phyloP scores from a whole-genome alignment of 2,113 vertebrate species.

The Gymnarchus niloticus region DNA sequence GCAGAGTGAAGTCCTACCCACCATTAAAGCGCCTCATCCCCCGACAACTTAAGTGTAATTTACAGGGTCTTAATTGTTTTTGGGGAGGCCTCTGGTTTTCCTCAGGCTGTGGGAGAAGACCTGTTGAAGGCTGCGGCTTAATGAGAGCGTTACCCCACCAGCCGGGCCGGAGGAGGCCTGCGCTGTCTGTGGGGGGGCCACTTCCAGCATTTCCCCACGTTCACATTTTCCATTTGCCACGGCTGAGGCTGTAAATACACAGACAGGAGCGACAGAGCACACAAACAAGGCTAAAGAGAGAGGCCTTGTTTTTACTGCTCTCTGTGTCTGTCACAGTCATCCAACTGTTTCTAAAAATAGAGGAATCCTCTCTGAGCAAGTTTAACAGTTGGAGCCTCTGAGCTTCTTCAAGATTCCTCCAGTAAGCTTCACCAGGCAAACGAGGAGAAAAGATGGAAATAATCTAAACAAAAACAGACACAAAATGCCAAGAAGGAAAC shows the following conservation, averaged over 20 bases:
- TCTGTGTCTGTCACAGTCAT: neutral
- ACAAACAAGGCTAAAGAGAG: constrained; percentile 6
- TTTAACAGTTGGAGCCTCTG: neutral
- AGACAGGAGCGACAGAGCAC: neutral
- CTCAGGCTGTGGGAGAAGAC: neutral
- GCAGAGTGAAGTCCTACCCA: neutral
- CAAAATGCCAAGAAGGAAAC: neutral
- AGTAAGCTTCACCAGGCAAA: too few species aligned
- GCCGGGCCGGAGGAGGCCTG: neutral
- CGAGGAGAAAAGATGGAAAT: neutral
- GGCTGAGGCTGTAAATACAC: neutral
- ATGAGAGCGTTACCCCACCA: neutral
- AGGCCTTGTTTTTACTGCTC: neutral
- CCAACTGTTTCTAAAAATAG: neutral
- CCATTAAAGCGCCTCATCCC: neutral
- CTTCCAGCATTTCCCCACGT: neutral
- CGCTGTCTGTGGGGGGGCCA: neutral
- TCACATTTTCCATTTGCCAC: too few species aligned
- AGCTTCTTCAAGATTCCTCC: neutral
- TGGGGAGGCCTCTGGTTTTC: constrained; percentile 14
- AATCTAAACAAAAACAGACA: neutral
- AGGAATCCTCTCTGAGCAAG: too few species aligned
- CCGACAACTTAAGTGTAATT: neutral
- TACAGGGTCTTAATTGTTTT: neutral
- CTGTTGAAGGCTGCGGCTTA: neutral